A percentile compares a stretch with the other conserved stretches of the same genome.
Evolutionary conservation across 2,797 vertebrate species (phyloP).

Genomic region (Sebastes steindachneri): DNA sequence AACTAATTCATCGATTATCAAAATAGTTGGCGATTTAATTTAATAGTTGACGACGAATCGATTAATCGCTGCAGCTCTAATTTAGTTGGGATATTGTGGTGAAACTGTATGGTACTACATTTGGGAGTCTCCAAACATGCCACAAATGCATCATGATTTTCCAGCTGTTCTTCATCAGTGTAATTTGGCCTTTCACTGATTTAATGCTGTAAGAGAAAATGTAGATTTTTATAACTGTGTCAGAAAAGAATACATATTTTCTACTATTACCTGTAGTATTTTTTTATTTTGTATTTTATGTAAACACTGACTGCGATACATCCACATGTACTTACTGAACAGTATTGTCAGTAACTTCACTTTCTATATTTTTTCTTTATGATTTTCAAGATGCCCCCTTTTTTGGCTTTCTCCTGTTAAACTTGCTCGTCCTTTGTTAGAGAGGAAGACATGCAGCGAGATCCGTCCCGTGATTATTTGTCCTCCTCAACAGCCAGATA

Average conservation of each 20-base stretch:
- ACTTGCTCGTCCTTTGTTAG: constrained; percentile 49
- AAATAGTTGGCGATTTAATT: too few species aligned
- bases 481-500: constrained; percentile 57
- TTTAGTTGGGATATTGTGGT: not conserved
- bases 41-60: too few species aligned
- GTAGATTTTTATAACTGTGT: not conserved
- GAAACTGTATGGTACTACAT: not conserved
- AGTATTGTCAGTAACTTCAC: not conserved
- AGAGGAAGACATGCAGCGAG: constrained; percentile 42
- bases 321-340: not conserved
- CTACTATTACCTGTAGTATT: not conserved
- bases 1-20: too few species aligned
- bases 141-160: not conserved
- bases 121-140: not conserved
- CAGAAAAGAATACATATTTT: not conserved
- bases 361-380: not conserved
- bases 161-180: not conserved
- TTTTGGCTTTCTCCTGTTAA: constrained; percentile 16
- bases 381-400: not conserved
- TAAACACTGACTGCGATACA: not conserved
- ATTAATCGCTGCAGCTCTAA: too few species aligned
- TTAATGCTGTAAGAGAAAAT: not conserved
- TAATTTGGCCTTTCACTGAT: constrained; percentile 16
- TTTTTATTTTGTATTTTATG: not conserved
- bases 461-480: constrained; percentile 64